These are phyloP conservation scores for Stenotaenia linearis DNA, from an alignment of 2,888 invertebrate species.

Conservation along the genomic window DNA sequence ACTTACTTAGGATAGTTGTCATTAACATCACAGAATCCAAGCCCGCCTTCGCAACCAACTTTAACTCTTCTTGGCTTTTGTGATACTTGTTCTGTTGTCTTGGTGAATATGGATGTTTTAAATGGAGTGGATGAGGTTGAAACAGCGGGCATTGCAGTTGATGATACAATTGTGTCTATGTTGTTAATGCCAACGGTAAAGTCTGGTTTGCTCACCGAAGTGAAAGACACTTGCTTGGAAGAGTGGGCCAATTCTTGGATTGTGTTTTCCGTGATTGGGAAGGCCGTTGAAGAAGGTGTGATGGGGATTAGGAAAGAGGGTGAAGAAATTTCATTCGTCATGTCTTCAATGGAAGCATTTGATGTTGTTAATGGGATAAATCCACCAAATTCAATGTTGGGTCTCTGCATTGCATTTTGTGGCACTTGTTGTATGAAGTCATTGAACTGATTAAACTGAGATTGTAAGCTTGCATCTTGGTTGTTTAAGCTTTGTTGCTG, in stretches of 20 bases:
- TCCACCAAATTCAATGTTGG: slow-evolving; percentile 31
- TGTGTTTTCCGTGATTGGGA: not conserved
- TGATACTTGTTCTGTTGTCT: not conserved
- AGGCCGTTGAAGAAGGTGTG: not conserved
- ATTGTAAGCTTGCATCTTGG: not conserved
- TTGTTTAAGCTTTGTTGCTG: not conserved
- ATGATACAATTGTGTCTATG: not conserved
- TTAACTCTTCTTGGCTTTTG: slow-evolving; percentile 23
- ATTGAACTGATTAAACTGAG: not conserved
- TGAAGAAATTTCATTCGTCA: not conserved
- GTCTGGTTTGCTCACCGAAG: not conserved
- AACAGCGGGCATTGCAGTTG: not conserved
- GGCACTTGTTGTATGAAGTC: not conserved
- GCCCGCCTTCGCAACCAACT: slow-evolving; percentile 30
- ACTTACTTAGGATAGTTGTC: slow-evolving; percentile 32
- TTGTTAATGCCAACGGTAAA: not conserved
- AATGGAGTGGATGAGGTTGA: not conserved
- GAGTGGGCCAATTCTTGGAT: not conserved
- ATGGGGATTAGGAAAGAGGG: not conserved
- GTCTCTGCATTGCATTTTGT: not conserved
- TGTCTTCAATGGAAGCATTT: not conserved
- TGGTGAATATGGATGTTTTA: not conserved
- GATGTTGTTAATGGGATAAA: slow-evolving; percentile 20
- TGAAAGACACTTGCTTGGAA: not conserved
- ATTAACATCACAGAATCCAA: slow-evolving; percentile 30